phyloP scores from a whole-genome alignment of 1,140 invertebrate genomes.

The Homalodisca vitripennis region DNA sequence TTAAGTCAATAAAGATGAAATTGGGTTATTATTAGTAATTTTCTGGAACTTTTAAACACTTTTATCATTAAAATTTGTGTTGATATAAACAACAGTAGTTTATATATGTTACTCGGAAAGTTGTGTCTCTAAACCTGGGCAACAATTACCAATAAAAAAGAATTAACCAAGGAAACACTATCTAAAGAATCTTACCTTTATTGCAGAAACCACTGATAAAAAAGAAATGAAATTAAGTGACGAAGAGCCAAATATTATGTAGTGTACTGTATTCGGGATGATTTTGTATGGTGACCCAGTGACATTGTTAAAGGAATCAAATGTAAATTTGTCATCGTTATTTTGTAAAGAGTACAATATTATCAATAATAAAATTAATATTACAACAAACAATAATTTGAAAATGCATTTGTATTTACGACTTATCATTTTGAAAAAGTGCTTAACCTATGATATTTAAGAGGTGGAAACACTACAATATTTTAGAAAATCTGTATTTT shows the following conservation, averaged over 20 bases:
- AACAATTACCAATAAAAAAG: background rate
- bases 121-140: background rate
- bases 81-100: background rate
- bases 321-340: background rate
- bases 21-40: background rate
- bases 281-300: conserved; percentile 6
- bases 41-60: background rate
- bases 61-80: conserved; percentile 26
- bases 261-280: conserved; percentile 44
- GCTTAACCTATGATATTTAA: no score
- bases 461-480: no score
- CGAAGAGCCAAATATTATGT: conserved; percentile 41
- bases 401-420: no score
- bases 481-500: no score
- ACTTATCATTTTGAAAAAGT: no score
- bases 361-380: background rate
- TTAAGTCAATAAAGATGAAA: no score
- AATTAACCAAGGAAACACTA: background rate
- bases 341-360: background rate
- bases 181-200: conserved; percentile 43
- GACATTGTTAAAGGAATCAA: conserved; percentile 17
- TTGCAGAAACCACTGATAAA: conserved; percentile 41
- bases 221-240: conserved; percentile 41
- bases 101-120: background rate
- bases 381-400: background rate